Percentiles rank a stretch among this genome's conserved stretches.
Evolutionary conservation across 2,113 vertebrate species (phyloP).

Genomic region (Eublepharis macularius): DNA sequence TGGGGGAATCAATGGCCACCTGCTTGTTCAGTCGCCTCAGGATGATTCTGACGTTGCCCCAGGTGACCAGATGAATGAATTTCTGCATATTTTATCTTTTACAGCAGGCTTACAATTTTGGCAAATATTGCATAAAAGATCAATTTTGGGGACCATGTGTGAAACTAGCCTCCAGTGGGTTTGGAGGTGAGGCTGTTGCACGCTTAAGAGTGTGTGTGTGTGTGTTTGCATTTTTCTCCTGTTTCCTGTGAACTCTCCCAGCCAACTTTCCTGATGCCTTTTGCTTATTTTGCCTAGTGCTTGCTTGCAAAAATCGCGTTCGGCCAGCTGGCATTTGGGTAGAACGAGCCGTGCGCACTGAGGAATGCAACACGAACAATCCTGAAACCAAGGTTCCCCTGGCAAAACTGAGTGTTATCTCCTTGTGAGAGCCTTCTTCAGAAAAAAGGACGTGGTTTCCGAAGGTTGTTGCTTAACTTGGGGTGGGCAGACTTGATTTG

Average conservation of each 20-base stretch:
- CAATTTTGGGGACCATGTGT: too few species aligned
- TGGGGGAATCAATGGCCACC: too few species aligned
- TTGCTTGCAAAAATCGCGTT: background rate
- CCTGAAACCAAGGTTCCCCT: background rate
- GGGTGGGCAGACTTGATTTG: background rate
- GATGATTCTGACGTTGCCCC: too few species aligned
- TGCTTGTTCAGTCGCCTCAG: too few species aligned
- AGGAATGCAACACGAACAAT: background rate
- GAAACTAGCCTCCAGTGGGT: too few species aligned
- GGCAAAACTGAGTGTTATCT: background rate
- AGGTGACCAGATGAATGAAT: too few species aligned
- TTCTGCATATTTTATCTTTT: too few species aligned
- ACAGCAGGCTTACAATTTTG: too few species aligned
- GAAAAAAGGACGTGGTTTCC: background rate
- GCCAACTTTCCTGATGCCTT: background rate
- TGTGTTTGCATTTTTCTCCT: too few species aligned
- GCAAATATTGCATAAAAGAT: too few species aligned
- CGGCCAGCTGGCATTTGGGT: background rate
- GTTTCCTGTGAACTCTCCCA: rapidly evolving
- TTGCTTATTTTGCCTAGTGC: background rate
- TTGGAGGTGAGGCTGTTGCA: too few species aligned
- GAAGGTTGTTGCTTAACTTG: rapidly evolving
- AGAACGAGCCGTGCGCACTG: background rate
- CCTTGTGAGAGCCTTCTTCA: background rate
- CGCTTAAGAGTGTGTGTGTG: too few species aligned